Evolutionary conservation across 1,140 invertebrate genomes (phyloP).

Genomic region (Pseudomyrmex dendroicus): DNA sequence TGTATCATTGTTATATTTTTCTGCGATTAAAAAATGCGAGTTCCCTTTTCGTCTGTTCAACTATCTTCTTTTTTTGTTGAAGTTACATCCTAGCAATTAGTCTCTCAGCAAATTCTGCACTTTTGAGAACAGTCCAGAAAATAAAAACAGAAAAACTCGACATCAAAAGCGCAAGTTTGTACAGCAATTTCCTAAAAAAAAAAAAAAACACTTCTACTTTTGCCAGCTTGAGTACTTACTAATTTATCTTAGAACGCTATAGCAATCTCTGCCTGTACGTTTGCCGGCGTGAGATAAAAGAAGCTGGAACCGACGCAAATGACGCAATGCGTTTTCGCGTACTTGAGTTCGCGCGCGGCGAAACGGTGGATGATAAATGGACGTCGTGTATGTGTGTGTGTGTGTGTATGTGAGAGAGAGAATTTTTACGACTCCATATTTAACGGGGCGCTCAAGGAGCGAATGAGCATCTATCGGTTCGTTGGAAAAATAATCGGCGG

Average conservation of each 20-base stretch:
- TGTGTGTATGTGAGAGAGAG: background rate
- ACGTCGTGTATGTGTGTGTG: background rate
- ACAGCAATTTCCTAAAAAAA: too few relatives aligned
- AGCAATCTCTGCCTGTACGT: too few relatives aligned
- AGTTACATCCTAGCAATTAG: background rate
- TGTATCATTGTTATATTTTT: background rate
- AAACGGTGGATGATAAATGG: conserved; percentile 29
- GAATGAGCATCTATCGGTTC: background rate
- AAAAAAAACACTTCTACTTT: too few relatives aligned
- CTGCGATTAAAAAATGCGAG: background rate
- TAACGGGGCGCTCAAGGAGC: conserved; percentile 28
- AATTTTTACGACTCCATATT: conserved; percentile 45
- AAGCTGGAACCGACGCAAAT: conserved; percentile 3
- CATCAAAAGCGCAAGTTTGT: too few relatives aligned
- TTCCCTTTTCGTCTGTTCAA: too few relatives aligned
- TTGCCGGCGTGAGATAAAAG: conserved; percentile 11
- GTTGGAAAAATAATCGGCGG: conserved; percentile 21
- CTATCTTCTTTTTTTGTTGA: too few relatives aligned
- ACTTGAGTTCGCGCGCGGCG: background rate
- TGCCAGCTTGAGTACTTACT: too few relatives aligned
- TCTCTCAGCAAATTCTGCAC: background rate
- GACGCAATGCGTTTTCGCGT: conserved; percentile 24
- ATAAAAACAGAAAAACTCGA: background rate
- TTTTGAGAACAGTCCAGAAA: background rate
- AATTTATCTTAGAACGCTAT: too few relatives aligned